phyloP scores from a whole-genome alignment of 2,888 invertebrate genomes.

The Hydroisotoma schaefferi region DNA sequence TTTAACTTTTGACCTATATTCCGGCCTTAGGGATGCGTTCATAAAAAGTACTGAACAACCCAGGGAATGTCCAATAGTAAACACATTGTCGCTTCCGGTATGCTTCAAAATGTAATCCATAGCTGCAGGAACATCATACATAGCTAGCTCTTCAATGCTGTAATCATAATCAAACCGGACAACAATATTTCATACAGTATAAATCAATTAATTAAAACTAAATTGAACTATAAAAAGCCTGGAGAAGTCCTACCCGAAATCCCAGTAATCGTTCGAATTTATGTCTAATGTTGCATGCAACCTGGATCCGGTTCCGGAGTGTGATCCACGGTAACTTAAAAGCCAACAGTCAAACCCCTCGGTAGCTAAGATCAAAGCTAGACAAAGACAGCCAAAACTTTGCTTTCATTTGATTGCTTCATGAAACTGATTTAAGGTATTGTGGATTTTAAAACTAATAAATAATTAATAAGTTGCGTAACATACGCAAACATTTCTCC shows the following conservation, averaged over 20 bases:
- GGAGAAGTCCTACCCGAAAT: constrained; percentile 5
- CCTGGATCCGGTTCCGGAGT: background rate
- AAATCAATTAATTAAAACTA: background rate
- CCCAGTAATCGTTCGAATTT: constrained; percentile 3
- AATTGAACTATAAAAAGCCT: background rate
- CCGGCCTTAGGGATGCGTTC: background rate
- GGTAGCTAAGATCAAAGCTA: background rate
- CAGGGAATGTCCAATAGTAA: constrained; percentile 9
- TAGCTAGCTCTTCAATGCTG: background rate
- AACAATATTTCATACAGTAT: background rate
- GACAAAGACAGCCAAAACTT: background rate
- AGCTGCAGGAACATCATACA: constrained; percentile 1
- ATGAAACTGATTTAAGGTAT: background rate
- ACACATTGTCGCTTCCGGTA: background rate
- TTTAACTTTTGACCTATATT: constrained; percentile 1
- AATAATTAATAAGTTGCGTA: background rate
- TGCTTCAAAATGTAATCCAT: constrained; percentile 6
- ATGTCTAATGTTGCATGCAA: background rate
- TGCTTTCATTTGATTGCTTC: background rate
- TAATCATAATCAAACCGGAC: too few species aligned
- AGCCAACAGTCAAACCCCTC: constrained; percentile 7
- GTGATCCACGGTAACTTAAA: background rate
- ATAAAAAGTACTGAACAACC: background rate
- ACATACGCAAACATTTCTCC: constrained; percentile 11
- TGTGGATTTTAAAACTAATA: background rate